These are phyloP conservation scores for Scalopus aquaticus DNA, from an alignment of 2,113 vertebrate species.

Conservation along the genomic window DNA sequence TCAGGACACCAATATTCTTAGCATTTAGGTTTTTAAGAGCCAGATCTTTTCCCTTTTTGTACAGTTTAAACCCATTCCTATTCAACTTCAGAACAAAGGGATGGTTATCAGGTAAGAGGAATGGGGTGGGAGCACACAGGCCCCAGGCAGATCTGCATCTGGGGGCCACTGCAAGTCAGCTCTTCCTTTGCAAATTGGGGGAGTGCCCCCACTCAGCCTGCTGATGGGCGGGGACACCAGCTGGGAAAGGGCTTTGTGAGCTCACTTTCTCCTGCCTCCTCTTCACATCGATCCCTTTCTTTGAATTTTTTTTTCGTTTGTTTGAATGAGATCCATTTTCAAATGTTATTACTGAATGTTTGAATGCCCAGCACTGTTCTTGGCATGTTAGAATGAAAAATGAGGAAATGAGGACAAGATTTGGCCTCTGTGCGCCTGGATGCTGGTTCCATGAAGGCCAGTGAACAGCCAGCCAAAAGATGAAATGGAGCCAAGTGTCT, in stretches of 20 bases:
- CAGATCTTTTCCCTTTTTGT: background rate
- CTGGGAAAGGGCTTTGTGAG: background rate
- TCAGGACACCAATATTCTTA: constrained; percentile 4
- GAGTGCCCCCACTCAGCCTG: background rate
- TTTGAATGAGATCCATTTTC: constrained; percentile 38
- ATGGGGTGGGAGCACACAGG: background rate
- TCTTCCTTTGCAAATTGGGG: background rate
- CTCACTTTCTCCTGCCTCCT: background rate
- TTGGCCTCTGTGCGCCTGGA: constrained; percentile 40
- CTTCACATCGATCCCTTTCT: background rate
- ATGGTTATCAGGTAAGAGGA: background rate
- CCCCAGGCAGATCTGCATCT: background rate
- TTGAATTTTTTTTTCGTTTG: constrained; percentile 19
- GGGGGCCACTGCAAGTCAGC: background rate
- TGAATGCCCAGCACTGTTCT: constrained; percentile 52
- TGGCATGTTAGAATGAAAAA: constrained; percentile 17
- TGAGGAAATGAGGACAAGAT: constrained; percentile 63
- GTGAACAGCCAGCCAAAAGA: constrained; percentile 11
- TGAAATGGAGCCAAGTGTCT: constrained; percentile 39
- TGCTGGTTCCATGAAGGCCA: constrained; percentile 54
- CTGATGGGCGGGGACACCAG: background rate
- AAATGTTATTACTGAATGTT: constrained; percentile 5
- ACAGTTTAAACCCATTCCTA: background rate
- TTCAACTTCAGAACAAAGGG: background rate
- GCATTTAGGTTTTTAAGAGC: background rate